Evolutionary conservation across 2,797 vertebrate genomes (phyloP).

Genomic region (Neoniphon sammara): DNA sequence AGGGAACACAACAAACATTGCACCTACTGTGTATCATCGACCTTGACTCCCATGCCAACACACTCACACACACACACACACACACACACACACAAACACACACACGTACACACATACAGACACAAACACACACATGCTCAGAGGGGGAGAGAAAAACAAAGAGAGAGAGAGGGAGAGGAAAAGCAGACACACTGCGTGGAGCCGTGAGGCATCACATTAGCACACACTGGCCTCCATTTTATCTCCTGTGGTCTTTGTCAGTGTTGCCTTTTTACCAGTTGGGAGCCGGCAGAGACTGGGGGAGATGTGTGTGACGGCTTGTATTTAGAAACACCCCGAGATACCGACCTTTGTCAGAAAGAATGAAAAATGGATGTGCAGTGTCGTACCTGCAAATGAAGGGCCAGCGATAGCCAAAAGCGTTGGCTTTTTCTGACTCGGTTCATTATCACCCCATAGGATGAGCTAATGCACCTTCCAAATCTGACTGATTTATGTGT

Average conservation of each 20-base stretch:
- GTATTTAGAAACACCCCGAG: conserved; percentile 60
- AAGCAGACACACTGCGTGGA: conserved; percentile 76
- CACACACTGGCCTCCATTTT: conserved; percentile 83
- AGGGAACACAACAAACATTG: conserved; percentile 83
- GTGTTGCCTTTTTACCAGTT: conserved; percentile 84
- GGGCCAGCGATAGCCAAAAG: no score
- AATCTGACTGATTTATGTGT: background rate
- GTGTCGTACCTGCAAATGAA: conserved; percentile 39
- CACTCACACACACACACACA: conserved; percentile 28
- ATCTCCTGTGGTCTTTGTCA: conserved; percentile 84
- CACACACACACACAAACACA: conserved; percentile 52
- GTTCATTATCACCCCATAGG: no score
- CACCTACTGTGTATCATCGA: conserved; percentile 85
- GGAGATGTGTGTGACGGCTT: conserved; percentile 63
- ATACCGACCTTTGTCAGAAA: conserved; percentile 40
- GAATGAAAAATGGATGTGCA: conserved; percentile 26
- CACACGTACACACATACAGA: conserved; percentile 54
- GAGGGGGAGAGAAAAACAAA: conserved; percentile 80
- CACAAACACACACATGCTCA: conserved; percentile 78
- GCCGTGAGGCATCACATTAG: conserved; percentile 82
- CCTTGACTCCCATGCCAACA: conserved; percentile 78
- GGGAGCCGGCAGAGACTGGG: conserved; percentile 65
- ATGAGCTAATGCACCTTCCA: background rate
- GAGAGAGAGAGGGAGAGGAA: conserved; percentile 71
- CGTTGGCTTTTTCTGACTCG: background rate